These are phyloP conservation scores for Cheilinus undulatus DNA, from an alignment of 2,113 vertebrate species.

Conservation along the genomic window DNA sequence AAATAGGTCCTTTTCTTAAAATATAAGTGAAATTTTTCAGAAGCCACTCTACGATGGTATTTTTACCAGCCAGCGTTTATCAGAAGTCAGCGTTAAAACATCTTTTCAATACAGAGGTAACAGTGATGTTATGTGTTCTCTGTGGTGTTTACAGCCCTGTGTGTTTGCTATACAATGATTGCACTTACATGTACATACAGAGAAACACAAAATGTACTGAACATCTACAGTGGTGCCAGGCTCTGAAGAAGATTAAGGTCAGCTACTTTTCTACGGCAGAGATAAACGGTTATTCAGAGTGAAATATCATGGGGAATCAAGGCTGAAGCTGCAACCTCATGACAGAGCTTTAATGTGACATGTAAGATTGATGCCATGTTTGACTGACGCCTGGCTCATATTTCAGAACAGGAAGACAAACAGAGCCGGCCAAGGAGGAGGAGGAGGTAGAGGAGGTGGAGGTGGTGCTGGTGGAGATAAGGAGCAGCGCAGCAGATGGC, in stretches of 20 bases:
- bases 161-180: background rate
- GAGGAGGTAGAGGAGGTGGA: slow-evolving; percentile 18
- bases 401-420: slow-evolving; percentile 62
- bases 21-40: too few species aligned
- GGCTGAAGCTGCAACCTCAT: slow-evolving; percentile 1
- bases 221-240: background rate
- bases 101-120: background rate
- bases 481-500: slow-evolving; percentile 71
- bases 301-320: slow-evolving; percentile 1
- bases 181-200: background rate
- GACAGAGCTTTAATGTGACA: slow-evolving; percentile 24
- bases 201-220: background rate
- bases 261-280: background rate
- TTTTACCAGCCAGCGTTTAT: too few species aligned
- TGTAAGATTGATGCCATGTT: slow-evolving; percentile 36
- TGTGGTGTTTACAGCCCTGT: background rate
- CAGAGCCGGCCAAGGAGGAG: slow-evolving; percentile 14
- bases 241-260: too few species aligned
- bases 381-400: slow-evolving; percentile 33
- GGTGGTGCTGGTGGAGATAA: slow-evolving; percentile 51
- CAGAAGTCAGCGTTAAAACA: too few species aligned
- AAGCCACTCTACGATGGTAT: too few species aligned
- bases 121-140: background rate
- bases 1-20: too few species aligned
- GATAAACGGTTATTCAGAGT: background rate